Percentiles rank a stretch among this genome's conserved stretches.
phyloP scores from a whole-genome alignment of 2,113 vertebrate genomes.

The Actinemys pallida region DNA sequence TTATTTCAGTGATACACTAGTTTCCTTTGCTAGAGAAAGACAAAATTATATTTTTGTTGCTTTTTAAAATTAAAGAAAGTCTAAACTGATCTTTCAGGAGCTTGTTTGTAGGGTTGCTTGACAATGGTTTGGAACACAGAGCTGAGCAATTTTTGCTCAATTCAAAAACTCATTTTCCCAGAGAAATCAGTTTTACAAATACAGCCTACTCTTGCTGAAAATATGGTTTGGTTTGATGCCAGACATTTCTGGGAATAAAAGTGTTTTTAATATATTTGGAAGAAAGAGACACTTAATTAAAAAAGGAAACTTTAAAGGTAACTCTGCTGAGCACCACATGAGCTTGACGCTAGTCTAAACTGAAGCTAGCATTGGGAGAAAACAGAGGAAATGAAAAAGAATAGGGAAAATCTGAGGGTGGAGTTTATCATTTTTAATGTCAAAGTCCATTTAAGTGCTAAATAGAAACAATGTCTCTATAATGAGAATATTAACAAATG shows the following conservation, averaged over 20 bases:
- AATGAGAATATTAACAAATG: neutral
- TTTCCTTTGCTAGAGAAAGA: neutral
- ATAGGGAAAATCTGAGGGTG: neutral
- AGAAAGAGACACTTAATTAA: slow-evolving; percentile 57
- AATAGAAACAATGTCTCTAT: neutral
- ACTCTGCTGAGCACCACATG: neutral
- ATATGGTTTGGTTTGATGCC: neutral
- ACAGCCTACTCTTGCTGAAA: slow-evolving; percentile 45
- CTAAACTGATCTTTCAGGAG: neutral
- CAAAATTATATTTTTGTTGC: neutral
- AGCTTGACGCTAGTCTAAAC: neutral
- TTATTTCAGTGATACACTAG: neutral
- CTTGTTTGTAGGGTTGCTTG: neutral
- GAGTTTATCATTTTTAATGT: neutral
- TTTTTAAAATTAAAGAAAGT: slow-evolving; percentile 1
- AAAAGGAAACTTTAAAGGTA: slow-evolving; percentile 56
- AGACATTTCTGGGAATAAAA: slow-evolving; percentile 62
- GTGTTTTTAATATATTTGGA: slow-evolving; percentile 54
- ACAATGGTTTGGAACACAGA: neutral
- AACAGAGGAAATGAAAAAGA: neutral
- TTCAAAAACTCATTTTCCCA: slow-evolving; percentile 49
- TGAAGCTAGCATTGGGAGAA: neutral
- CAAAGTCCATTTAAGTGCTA: neutral
- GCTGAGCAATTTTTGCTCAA: slow-evolving; percentile 41
- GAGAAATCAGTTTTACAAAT: slow-evolving; percentile 49